Percentiles rank a stretch among this genome's conserved stretches.
phyloP scores from a whole-genome alignment of 1,140 invertebrate genomes.

The Cyrtorhinus lividipennis region DNA sequence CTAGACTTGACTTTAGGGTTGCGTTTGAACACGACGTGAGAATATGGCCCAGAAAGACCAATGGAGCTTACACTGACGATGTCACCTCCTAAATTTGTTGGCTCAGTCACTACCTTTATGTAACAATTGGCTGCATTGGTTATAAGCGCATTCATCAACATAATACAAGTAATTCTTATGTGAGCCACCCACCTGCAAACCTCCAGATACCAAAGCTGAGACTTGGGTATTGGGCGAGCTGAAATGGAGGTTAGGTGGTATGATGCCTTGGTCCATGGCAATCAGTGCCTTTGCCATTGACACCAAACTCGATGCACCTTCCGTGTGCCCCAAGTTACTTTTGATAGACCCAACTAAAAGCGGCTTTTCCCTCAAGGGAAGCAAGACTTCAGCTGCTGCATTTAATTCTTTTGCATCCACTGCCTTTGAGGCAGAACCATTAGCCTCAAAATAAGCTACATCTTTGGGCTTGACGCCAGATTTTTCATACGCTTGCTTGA shows the following conservation, averaged over 20 bases:
- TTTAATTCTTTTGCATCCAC: conserved; percentile 25
- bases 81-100: conserved; percentile 32
- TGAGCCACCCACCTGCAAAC: conserved; percentile 26
- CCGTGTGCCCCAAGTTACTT: conserved; percentile 61
- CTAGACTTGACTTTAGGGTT: conserved; percentile 20
- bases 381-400: conserved; percentile 22
- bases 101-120: conserved; percentile 38
- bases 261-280: conserved; percentile 23
- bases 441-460: background rate
- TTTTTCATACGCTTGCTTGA: background rate
- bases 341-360: conserved; percentile 60
- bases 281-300: conserved; percentile 38
- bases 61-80: conserved; percentile 44
- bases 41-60: conserved; percentile 48
- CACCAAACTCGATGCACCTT: conserved; percentile 47
- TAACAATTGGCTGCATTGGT: too few species aligned
- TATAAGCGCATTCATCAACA: too few species aligned
- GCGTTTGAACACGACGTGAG: conserved; percentile 38
- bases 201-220: conserved; percentile 37
- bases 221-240: conserved; percentile 34
- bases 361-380: conserved; percentile 30
- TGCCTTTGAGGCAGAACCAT: conserved; percentile 15
- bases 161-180: too few species aligned
- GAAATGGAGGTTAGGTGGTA: conserved; percentile 27
- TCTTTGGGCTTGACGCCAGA: background rate